phyloP scores from a whole-genome alignment of 2,113 vertebrate genomes.

The Oreochromis tanganicae region DNA sequence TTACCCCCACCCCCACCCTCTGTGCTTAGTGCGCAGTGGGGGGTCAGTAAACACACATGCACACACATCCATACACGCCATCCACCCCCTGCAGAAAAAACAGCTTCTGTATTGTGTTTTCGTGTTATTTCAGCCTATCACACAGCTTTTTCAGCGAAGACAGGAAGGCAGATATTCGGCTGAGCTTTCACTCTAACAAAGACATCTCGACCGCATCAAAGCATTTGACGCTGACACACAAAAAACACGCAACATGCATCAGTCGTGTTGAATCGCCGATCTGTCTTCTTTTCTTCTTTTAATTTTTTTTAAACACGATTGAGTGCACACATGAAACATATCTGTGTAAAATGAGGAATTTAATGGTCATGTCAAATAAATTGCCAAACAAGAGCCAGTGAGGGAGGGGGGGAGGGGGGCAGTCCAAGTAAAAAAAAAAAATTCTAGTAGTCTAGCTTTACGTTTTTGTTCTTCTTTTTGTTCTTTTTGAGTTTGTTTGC shows the following conservation, averaged over 20 bases:
- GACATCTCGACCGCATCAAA: conserved; percentile 23
- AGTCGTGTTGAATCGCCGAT: neutral
- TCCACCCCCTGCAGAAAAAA: conserved; percentile 35
- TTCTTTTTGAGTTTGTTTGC: neutral
- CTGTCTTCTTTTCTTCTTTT: neutral
- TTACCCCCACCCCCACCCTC: conserved; percentile 25
- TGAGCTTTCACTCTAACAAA: conserved; percentile 34
- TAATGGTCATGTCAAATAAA: neutral
- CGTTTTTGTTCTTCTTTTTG: neutral
- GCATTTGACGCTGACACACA: neutral
- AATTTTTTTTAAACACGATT: neutral
- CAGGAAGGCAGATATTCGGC: neutral
- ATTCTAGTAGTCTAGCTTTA: neutral
- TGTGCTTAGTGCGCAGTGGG: conserved; percentile 50
- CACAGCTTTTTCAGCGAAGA: neutral
- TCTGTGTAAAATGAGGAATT: neutral
- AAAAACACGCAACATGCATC: neutral
- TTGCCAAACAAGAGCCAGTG: neutral
- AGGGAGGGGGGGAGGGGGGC: too few species aligned
- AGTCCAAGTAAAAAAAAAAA: too few species aligned
- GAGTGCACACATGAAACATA: neutral
- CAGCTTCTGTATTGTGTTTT: conserved; percentile 45
- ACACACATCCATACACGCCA: neutral
- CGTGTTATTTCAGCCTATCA: conserved; percentile 22
- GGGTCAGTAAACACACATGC: conserved; percentile 16